Conservation (phyloP, 2,113 vertebrate species). For the Gymnarchus niloticus region DNA sequence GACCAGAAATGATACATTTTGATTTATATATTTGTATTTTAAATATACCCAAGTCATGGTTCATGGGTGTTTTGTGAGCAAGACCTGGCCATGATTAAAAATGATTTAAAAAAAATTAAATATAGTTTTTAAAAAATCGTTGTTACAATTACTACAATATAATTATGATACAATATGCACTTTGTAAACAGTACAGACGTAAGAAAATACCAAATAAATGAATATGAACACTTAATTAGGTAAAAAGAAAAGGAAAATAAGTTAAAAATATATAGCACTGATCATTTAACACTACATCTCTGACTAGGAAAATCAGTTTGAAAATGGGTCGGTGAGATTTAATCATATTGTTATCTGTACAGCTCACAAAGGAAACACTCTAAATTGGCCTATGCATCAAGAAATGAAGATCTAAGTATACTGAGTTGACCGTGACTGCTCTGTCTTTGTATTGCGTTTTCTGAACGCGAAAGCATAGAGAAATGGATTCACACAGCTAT, state of each 20-base stretch:
- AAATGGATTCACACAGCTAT: conserved; percentile 64
- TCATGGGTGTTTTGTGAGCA: not conserved
- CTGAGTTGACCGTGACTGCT: not conserved
- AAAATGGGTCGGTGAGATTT: not conserved
- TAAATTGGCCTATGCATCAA: not conserved
- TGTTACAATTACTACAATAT: not conserved
- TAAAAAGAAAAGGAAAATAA: not conserved
- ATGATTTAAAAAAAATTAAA: no score
- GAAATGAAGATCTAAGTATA: not conserved
- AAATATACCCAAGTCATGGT: not conserved
- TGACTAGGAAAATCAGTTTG: not conserved
- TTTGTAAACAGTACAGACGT: not conserved
- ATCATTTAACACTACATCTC: not conserved
- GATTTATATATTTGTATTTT: not conserved
- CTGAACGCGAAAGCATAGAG: conserved; percentile 61
- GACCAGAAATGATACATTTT: not conserved
- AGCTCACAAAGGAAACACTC: not conserved
- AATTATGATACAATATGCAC: not conserved
- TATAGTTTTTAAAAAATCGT: not conserved
- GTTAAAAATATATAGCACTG: not conserved
- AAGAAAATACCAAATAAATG: not conserved
- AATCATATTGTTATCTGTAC: no score
- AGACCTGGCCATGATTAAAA: no score
- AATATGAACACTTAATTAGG: not conserved
- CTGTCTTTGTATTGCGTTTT: not conserved